phyloP scores from a whole-genome alignment of 1,140 invertebrate species.

The Drosophila punjabiensis region DNA sequence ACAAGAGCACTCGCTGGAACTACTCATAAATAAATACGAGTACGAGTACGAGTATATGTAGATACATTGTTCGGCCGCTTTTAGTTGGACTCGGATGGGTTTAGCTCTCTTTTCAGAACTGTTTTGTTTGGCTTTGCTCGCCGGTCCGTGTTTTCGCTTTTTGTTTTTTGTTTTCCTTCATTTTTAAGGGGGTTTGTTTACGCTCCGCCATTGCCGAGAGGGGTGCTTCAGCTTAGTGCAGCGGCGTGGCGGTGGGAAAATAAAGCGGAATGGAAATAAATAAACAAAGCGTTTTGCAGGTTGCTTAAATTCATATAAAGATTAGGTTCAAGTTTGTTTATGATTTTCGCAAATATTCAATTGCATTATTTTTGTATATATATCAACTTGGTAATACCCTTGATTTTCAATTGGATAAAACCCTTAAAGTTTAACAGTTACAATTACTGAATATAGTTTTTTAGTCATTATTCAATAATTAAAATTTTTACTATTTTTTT shows the following conservation, averaged over 20 bases:
- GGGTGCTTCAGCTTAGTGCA: conserved; percentile 33
- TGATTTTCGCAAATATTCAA: conserved; percentile 22
- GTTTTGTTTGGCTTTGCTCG: conserved; percentile 72
- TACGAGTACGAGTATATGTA: conserved; percentile 15
- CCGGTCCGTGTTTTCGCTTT: conserved; percentile 53
- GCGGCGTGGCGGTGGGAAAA: conserved; percentile 27
- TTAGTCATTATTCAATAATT: too few species aligned
- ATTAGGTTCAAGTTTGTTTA: conserved; percentile 37
- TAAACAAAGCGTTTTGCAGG: conserved; percentile 38
- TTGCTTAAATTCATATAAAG: conserved; percentile 46
- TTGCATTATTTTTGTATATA: conserved; percentile 2
- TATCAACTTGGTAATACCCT: background rate
- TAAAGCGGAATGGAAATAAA: conserved; percentile 49
- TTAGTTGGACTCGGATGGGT: conserved; percentile 21
- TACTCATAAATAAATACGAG: conserved; percentile 77
- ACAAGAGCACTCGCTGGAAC: conserved; percentile 47
- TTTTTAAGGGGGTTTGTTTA: conserved; percentile 42
- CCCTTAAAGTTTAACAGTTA: background rate
- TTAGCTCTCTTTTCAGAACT: conserved; percentile 44
- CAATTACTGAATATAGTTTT: background rate
- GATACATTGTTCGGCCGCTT: conserved; percentile 59
- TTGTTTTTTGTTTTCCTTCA: conserved; percentile 31
- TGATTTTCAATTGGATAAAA: background rate
- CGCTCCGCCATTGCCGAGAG: conserved; percentile 23
- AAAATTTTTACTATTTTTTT: too few species aligned